These are phyloP conservation scores for Zosterops pallidus DNA, from an alignment of 2,113 vertebrate species.

Conservation along the genomic window DNA sequence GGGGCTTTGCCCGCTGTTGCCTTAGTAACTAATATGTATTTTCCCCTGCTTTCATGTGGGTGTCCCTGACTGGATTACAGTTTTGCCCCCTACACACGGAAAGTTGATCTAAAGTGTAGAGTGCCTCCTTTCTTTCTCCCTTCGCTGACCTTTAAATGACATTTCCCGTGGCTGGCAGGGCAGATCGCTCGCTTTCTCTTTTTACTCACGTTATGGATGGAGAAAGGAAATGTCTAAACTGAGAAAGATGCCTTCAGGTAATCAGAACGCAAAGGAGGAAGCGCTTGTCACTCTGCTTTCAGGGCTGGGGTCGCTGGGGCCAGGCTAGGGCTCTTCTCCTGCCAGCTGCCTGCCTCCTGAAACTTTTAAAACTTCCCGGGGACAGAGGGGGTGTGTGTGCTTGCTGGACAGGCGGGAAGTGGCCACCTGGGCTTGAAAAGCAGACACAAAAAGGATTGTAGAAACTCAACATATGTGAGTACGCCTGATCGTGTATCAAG, in stretches of 20 bases:
- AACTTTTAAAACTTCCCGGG: conserved; percentile 39
- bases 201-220: not conserved
- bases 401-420: not conserved
- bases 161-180: conserved; percentile 5
- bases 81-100: not conserved
- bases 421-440: not conserved
- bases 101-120: conserved; percentile 40
- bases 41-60: conserved; percentile 20
- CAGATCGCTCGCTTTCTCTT: not conserved
- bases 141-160: conserved; percentile 62
- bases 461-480: not conserved
- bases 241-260: not conserved
- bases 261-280: not conserved
- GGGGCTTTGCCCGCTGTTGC: conserved; percentile 70
- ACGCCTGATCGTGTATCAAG: not conserved
- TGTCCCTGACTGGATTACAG: conserved; percentile 22
- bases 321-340: not conserved
- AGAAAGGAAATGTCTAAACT: not conserved
- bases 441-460: not conserved
- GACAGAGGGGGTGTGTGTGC: not conserved
- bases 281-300: not conserved
- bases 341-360: not conserved
- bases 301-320: not conserved
- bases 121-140: not conserved
- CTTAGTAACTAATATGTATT: conserved; percentile 76